Percentiles rank a stretch among this genome's conserved stretches.
These are phyloP conservation scores for Syndactyla subalaris DNA, from an alignment of 2,797 vertebrate species.

Conservation along the genomic window DNA sequence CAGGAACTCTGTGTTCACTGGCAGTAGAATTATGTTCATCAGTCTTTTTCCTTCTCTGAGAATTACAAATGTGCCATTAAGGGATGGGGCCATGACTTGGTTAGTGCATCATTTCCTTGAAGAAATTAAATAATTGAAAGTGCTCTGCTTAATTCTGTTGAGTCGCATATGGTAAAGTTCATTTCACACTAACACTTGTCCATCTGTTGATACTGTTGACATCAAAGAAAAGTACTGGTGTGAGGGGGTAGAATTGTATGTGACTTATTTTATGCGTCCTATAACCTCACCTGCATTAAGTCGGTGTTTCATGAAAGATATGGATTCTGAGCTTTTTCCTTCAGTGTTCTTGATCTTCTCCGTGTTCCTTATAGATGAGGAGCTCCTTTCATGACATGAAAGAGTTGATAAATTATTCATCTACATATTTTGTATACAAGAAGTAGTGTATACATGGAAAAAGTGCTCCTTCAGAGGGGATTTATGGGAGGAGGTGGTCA, in stretches of 20 bases:
- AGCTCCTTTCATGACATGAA: neutral
- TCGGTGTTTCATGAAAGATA: neutral
- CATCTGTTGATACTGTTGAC: neutral
- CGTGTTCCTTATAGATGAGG: neutral
- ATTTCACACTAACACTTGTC: neutral
- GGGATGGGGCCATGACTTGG: conserved; percentile 7
- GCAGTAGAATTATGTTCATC: conserved; percentile 19
- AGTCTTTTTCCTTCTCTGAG: conserved; percentile 31
- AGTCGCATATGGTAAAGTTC: neutral
- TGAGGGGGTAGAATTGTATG: neutral
- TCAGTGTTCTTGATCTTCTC: neutral
- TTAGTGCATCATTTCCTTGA: conserved; percentile 51
- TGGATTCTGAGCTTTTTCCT: neutral
- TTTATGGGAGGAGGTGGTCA: neutral
- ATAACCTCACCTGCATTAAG: neutral
- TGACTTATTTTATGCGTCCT: neutral
- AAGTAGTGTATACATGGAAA: neutral
- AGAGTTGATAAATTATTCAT: conserved; percentile 33
- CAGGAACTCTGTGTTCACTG: conserved; percentile 33
- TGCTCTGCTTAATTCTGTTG: conserved; percentile 10
- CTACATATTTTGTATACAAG: neutral
- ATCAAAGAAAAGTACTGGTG: neutral
- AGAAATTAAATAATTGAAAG: conserved; percentile 54
- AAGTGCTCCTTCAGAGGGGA: neutral
- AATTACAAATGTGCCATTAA: conserved; percentile 41